Evolutionary conservation across 2,797 vertebrate genomes (phyloP).

Genomic region (Decapterus maruadsi): DNA sequence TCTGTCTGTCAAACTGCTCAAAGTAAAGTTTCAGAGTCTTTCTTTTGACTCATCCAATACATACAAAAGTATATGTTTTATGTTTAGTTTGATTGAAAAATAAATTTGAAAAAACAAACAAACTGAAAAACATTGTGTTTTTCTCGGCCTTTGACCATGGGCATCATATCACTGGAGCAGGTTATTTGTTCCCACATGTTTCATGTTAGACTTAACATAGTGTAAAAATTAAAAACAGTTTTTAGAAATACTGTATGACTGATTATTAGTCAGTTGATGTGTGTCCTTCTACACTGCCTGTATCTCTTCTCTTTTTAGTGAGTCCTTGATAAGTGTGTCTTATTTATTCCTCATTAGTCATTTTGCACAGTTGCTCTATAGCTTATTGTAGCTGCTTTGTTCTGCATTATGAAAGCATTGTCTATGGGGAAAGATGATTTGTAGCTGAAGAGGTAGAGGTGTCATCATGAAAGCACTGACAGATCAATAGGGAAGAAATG

Average conservation of each 20-base stretch:
- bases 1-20: no score
- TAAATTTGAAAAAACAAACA: no score
- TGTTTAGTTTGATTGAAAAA: no score
- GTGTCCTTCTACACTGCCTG: no score
- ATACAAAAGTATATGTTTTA: no score
- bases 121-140: neutral
- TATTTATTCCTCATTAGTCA: neutral
- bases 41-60: no score
- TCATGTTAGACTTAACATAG: no score
- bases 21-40: no score
- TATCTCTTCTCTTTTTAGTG: neutral
- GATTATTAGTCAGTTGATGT: neutral
- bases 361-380: neutral
- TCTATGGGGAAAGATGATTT: neutral
- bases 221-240: no score
- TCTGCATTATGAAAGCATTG: neutral
- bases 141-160: neutral
- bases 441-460: neutral
- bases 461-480: neutral
- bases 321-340: neutral
- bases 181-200: no score
- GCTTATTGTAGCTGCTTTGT: no score
- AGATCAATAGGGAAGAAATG: neutral
- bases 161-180: no score
- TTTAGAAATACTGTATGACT: neutral